Evolutionary conservation across 2,888 invertebrate genomes (phyloP).

Genomic region (Oscheius sp.): DNA sequence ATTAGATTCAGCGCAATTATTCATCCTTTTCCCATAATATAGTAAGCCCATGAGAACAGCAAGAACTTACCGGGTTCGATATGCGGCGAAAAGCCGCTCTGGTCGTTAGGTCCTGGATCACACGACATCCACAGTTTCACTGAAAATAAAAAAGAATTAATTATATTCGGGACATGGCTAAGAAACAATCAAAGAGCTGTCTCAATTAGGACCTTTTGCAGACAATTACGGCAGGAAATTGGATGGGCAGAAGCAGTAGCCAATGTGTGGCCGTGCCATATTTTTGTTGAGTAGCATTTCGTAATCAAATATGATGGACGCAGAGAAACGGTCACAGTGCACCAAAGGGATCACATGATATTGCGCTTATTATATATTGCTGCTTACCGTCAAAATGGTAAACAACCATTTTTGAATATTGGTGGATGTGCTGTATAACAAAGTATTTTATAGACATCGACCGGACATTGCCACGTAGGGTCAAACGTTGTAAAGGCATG

Average conservation of each 20-base stretch:
- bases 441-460: no score
- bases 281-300: no score
- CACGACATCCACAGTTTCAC: constrained; percentile 13
- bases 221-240: constrained; percentile 15
- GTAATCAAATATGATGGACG: no score
- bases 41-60: not conserved
- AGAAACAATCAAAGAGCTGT: constrained; percentile 8
- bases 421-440: no score
- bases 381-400: no score
- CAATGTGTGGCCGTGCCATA: not conserved
- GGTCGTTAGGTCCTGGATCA: constrained; percentile 14
- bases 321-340: no score
- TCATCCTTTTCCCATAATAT: not conserved
- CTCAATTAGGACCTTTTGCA: constrained; percentile 5
- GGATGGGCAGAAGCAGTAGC: not conserved
- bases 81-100: constrained; percentile 16
- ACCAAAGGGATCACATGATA: no score
- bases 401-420: no score
- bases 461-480: no score
- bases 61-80: constrained; percentile 15
- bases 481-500: no score
- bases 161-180: not conserved
- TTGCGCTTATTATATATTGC: no score
- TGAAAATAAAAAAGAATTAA: not conserved
- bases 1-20: constrained; percentile 32